Evolutionary conservation across 2,113 vertebrate species (phyloP), one percentile per base, ranked within the genome.

Genomic region (Chunga burmeisteri): DNA sequence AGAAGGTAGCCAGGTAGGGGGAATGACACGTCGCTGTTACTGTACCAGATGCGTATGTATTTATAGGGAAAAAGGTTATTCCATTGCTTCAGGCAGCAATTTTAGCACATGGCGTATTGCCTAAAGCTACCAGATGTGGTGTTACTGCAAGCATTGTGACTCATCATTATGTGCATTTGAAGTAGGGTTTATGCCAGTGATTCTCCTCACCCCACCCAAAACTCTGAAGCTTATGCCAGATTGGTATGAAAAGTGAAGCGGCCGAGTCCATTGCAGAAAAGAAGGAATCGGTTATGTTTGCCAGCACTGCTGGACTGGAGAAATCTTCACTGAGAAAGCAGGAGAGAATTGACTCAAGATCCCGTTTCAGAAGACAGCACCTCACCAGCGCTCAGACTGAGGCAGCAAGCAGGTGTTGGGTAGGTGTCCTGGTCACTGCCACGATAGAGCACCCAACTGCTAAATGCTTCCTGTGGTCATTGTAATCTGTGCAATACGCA

Each of bases 21-120:
- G 26, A 44, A 1, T 2, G 29, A 27, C 10, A 9, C 0, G 4
- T 17, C 12, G 23, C 30, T 47, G 38, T 8, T 67, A 2, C 2
- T 13, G 49, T 26, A 42, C 66, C 40, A 26, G 9, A 34, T 1
- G 2, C 0, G 0, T 2, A 0, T 7, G 34, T 23, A 7, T 47
- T 38, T 44, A 17, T 16, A 40, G 52, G 42, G 38, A 22, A 27
- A 56, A 46, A 17, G 10, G 27, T 71, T 46, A 3, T 27, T 58
- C 29, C 9, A 1, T 73, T 56, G 36, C 75, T 70, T 25, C 75
- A 25, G 59, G 72, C 68, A 34, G 52, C 52, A 55, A 0, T 74
- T 86, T 50, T 9, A 47, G 59, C 26, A 27, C 13, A 2, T 46
- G 42, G 27, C 13, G 1, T 14, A 3, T 3, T 62, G 38, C 59